These are phyloP conservation scores for Zoanthus sociatus DNA, from an alignment of 92 coral and sea anemone genomes.

Conservation along the genomic window DNA sequence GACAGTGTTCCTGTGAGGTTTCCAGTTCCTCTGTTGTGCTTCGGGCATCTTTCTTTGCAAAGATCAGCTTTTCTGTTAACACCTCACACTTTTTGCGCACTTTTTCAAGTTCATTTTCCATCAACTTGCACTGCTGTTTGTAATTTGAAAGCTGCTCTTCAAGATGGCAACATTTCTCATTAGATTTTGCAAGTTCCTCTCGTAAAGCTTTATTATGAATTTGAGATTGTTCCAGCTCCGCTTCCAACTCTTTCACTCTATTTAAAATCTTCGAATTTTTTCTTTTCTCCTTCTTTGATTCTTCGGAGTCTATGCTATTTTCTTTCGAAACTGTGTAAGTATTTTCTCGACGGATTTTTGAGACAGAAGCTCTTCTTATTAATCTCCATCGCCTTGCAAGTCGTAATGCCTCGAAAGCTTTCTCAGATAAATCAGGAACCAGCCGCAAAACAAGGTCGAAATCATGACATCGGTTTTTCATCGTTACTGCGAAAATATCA, in stretches of 20 bases:
- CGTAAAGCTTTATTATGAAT: constrained; percentile 71
- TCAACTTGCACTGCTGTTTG: constrained; percentile 84
- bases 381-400: constrained; percentile 94
- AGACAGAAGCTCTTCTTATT: constrained; percentile 68
- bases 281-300: constrained; percentile 51
- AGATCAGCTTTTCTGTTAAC: constrained; percentile 78
- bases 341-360: constrained; percentile 69
- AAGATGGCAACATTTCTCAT: constrained; percentile 73
- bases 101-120: constrained; percentile 83
- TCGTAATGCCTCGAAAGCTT: constrained; percentile 87
- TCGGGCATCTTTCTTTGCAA: constrained; percentile 66
- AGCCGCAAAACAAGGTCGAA: constrained; percentile 86
- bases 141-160: constrained; percentile 81
- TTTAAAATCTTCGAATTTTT: constrained; percentile 58
- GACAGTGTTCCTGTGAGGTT: constrained; percentile 84
- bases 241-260: constrained; percentile 69
- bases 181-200: constrained; percentile 82
- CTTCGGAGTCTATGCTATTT: constrained; percentile 37
- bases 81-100: constrained; percentile 78
- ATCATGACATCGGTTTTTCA: constrained; percentile 84
- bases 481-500: constrained; percentile 74
- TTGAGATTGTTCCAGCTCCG: constrained; percentile 81
- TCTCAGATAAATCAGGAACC: constrained; percentile 91
- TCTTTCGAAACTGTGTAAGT: constrained; percentile 72
- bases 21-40: constrained; percentile 62